Evolutionary conservation across 2,113 vertebrate genomes (phyloP).

Genomic region (Anthoscopus minutus): DNA sequence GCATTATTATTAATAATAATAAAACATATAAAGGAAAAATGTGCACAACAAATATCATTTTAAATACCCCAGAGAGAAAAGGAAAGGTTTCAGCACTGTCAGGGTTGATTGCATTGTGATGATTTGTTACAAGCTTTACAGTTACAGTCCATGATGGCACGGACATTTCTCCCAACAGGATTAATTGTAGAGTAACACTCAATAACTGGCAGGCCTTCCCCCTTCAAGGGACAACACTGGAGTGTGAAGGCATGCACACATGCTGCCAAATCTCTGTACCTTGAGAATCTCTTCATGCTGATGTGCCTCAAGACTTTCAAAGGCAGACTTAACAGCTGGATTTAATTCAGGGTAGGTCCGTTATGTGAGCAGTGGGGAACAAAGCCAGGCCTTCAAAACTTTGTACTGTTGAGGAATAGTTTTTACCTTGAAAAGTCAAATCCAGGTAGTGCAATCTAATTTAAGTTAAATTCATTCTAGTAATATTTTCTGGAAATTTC

Average conservation of each 20-base stretch:
- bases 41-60: conserved; percentile 21
- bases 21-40: conserved; percentile 29
- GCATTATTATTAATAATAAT: conserved; percentile 57
- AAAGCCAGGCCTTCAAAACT: not conserved
- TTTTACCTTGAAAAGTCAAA: not conserved
- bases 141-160: not conserved
- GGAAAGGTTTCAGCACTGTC: conserved; percentile 7
- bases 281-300: not conserved
- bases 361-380: not conserved
- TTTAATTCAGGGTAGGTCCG: not conserved
- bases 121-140: conserved; percentile 38
- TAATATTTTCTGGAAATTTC: not conserved
- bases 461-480: not conserved
- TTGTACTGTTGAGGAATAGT: not conserved
- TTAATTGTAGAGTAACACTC: conserved; percentile 16
- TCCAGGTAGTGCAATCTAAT: not conserved
- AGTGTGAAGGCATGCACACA: not conserved
- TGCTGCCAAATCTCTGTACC: conserved; percentile 23
- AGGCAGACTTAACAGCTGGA: not conserved
- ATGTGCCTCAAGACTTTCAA: not conserved
- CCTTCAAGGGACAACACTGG: not conserved
- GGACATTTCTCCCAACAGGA: conserved; percentile 15
- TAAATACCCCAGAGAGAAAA: conserved; percentile 18
- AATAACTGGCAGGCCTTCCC: conserved; percentile 5
- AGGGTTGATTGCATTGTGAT: conserved; percentile 18